A percentile compares a stretch with the other conserved stretches of the same genome.
Conservation (phyloP, 1,140 invertebrate species). For the Sitophilus oryzae region DNA sequence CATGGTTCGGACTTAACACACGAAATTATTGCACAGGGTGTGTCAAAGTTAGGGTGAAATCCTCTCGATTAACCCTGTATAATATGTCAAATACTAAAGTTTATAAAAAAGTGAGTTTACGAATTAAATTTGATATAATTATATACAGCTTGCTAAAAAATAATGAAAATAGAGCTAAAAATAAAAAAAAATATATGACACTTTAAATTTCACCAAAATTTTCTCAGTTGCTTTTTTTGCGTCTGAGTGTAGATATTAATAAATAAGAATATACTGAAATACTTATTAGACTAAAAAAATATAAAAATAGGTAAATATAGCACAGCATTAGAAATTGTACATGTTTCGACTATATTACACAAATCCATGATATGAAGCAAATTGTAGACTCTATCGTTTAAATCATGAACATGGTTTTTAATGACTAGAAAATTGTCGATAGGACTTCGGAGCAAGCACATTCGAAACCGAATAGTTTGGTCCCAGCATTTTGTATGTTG, state of each 20-base stretch:
- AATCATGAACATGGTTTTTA: slow-evolving; percentile 9
- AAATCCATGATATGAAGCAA: slow-evolving; percentile 23
- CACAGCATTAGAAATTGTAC: slow-evolving; percentile 27
- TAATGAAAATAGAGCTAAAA: too few species aligned
- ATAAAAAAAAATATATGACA: too few species aligned
- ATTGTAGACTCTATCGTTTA: slow-evolving; percentile 1
- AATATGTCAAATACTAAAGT: too few species aligned
- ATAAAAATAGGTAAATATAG: slow-evolving; percentile 21
- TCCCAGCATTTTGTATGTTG: slow-evolving; percentile 35
- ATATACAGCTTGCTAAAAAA: too few species aligned
- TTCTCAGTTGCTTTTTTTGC: too few species aligned
- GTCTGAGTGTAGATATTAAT: too few species aligned
- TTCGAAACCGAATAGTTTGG: slow-evolving; percentile 19
- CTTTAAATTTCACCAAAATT: too few species aligned
- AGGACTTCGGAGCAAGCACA: slow-evolving; percentile 1
- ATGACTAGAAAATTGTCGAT: slow-evolving; percentile 11
- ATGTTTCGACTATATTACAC: slow-evolving; percentile 18
- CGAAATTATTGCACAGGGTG: too few species aligned
- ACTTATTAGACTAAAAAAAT: slow-evolving; percentile 23
- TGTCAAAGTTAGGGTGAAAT: too few species aligned
- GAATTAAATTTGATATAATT: too few species aligned
- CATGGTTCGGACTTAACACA: too few species aligned
- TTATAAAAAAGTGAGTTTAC: slow-evolving; percentile 13
- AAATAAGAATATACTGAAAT: slow-evolving; percentile 21
- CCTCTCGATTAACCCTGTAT: too few species aligned